A percentile compares a stretch with the other conserved stretches of the same genome.
These are phyloP conservation scores for Ceraclea dissimilis DNA, from an alignment of 2,888 invertebrate genomes.

Conservation along the genomic window DNA sequence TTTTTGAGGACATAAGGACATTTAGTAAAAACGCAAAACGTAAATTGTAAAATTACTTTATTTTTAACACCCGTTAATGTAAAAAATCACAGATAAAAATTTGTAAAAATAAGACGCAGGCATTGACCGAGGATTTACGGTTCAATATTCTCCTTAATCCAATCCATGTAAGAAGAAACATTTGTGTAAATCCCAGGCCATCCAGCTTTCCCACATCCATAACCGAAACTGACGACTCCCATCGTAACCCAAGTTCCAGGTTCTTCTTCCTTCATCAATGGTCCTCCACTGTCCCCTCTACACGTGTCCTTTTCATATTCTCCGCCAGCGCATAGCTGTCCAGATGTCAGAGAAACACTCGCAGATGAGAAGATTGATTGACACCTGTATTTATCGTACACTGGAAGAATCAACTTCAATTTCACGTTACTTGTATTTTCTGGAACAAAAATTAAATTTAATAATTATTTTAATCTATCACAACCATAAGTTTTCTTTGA, in stretches of 20 bases:
- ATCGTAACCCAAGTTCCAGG: conserved; percentile 49
- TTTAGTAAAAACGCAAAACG: too few species aligned
- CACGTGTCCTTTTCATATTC: conserved; percentile 62
- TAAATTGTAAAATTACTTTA: too few species aligned
- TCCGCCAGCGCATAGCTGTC: conserved; percentile 67
- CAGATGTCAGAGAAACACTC: conserved; percentile 43
- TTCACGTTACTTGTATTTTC: conserved; percentile 52
- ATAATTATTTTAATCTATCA: background rate
- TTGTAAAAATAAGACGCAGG: too few species aligned
- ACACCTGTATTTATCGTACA: conserved; percentile 49
- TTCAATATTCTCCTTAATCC: conserved; percentile 43
- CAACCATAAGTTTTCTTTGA: too few species aligned
- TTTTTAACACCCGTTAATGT: too few species aligned
- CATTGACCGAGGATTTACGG: too few species aligned
- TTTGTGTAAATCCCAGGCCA: conserved; percentile 64
- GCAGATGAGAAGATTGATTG: conserved; percentile 41
- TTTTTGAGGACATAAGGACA: too few species aligned
- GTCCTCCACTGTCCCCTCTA: conserved; percentile 70
- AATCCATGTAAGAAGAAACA: conserved; percentile 51
- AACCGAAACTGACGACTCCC: conserved; percentile 63
- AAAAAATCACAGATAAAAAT: too few species aligned
- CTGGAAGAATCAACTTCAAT: conserved; percentile 53
- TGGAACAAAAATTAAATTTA: conserved; percentile 28
- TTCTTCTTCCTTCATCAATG: conserved; percentile 53
- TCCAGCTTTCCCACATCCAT: conserved; percentile 56